These are phyloP conservation scores for Agrotis puta DNA, from an alignment of 2,888 invertebrate species.

Conservation along the genomic window DNA sequence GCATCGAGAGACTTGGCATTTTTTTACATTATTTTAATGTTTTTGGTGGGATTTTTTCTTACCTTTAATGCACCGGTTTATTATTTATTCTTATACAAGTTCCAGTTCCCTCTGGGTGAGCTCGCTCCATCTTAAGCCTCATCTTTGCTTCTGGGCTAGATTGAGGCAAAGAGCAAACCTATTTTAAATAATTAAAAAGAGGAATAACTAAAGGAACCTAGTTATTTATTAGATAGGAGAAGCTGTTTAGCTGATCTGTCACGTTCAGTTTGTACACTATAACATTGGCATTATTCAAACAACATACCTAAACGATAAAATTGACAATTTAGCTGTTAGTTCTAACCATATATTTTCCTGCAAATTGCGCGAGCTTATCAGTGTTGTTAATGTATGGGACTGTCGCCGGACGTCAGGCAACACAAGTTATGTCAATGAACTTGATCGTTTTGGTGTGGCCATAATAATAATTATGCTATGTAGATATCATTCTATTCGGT, in stretches of 20 bases:
- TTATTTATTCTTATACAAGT: not conserved
- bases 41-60: too few species aligned
- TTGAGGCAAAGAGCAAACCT: too few species aligned
- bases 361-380: slow-evolving; percentile 46
- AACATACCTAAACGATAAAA: slow-evolving; percentile 9
- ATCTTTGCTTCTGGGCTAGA: too few species aligned
- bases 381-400: slow-evolving; percentile 38
- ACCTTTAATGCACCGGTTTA: not conserved
- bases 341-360: slow-evolving; percentile 44
- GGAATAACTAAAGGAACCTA: not conserved
- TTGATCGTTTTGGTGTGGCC: slow-evolving; percentile 35
- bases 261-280: slow-evolving; percentile 5
- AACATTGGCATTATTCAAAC: slow-evolving; percentile 23
- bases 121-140: too few species aligned
- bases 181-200: too few species aligned
- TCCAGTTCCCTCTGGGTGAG: too few species aligned
- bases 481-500: slow-evolving; percentile 8
- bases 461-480: slow-evolving; percentile 2
- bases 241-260: slow-evolving; percentile 13
- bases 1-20: too few species aligned
- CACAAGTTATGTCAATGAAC: slow-evolving; percentile 67
- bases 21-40: too few species aligned
- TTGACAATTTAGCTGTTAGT: slow-evolving; percentile 17
- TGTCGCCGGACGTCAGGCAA: slow-evolving; percentile 59
- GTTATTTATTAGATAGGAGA: slow-evolving; percentile 12